Percentiles rank a stretch among this genome's conserved stretches.
Conservation (phyloP, 2,797 vertebrate genomes). For the Channallabes apus region DNA sequence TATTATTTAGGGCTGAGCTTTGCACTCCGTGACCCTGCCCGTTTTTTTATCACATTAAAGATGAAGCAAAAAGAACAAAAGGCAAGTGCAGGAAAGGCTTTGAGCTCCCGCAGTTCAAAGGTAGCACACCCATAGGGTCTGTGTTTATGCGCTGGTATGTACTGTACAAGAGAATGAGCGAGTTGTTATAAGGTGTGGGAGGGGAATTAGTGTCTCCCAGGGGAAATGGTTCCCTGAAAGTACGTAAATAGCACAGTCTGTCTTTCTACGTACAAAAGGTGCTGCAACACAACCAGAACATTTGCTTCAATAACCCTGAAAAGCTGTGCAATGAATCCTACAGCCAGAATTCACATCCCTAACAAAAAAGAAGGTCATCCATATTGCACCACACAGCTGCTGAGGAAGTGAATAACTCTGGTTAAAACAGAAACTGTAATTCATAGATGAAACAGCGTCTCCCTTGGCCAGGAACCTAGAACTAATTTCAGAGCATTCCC, state of each 20-base stretch:
- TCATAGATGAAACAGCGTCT: background rate
- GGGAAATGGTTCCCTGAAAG: conserved; percentile 35
- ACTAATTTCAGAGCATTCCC: background rate
- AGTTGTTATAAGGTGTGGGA: background rate
- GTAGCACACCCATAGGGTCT: conserved; percentile 26
- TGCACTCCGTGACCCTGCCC: conserved; percentile 39
- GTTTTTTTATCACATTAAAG: conserved; percentile 54
- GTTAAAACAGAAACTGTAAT: background rate
- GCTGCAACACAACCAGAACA: conserved; percentile 3
- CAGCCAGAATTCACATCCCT: background rate
- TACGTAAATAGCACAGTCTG: conserved; percentile 25
- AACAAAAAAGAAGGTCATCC: conserved; percentile 1
- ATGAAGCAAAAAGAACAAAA: conserved; percentile 53
- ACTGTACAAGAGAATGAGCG: background rate
- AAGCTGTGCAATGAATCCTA: background rate
- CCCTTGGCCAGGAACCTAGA: too few relatives aligned
- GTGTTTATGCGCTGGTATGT: conserved; percentile 15
- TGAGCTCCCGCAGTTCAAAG: conserved; percentile 54
- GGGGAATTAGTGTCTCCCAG: conserved; percentile 14
- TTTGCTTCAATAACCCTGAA: conserved; percentile 31
- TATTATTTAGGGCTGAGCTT: conserved; percentile 55
- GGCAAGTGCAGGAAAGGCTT: conserved; percentile 36
- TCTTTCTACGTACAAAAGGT: conserved; percentile 20
- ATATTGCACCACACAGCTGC: background rate
- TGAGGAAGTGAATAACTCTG: background rate